Evolutionary conservation across 2,888 invertebrate species (phyloP).

Genomic region (Monopis laevigella): DNA sequence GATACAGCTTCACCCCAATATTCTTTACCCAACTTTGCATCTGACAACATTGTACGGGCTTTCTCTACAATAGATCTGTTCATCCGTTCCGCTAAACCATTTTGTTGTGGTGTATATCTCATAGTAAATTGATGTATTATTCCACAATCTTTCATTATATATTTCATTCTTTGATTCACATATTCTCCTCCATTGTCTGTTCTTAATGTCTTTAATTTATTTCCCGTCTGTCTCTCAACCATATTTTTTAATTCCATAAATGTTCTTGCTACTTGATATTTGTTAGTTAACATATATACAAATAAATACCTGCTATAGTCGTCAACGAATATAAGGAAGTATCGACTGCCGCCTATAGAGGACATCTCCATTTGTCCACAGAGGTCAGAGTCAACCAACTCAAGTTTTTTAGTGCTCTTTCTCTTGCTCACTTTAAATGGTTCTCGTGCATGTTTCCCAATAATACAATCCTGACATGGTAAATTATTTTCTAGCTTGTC

Average conservation of each 20-base stretch:
- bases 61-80: no score
- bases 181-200: no score
- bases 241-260: slow-evolving; percentile 5
- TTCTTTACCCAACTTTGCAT: no score
- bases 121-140: no score
- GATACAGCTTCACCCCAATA: no score
- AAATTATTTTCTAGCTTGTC: not conserved
- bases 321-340: slow-evolving; percentile 32
- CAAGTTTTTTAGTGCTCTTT: slow-evolving; percentile 21
- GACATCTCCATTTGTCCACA: slow-evolving; percentile 24
- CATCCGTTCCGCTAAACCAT: no score
- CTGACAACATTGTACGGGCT: no score
- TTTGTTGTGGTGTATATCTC: no score
- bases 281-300: not conserved
- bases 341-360: slow-evolving; percentile 14
- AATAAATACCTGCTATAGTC: slow-evolving; percentile 18
- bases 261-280: not conserved
- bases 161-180: no score
- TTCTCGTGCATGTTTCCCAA: slow-evolving; percentile 9
- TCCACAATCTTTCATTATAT: no score
- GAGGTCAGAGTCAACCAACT: slow-evolving; percentile 30
- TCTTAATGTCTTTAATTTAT: slow-evolving; percentile 15
- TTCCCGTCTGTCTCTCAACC: slow-evolving; percentile 18
- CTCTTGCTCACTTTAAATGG: slow-evolving; percentile 2
- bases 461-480: slow-evolving; percentile 2